phyloP scores from a whole-genome alignment of 2,888 invertebrate genomes.

The Scaptomyza flava region DNA sequence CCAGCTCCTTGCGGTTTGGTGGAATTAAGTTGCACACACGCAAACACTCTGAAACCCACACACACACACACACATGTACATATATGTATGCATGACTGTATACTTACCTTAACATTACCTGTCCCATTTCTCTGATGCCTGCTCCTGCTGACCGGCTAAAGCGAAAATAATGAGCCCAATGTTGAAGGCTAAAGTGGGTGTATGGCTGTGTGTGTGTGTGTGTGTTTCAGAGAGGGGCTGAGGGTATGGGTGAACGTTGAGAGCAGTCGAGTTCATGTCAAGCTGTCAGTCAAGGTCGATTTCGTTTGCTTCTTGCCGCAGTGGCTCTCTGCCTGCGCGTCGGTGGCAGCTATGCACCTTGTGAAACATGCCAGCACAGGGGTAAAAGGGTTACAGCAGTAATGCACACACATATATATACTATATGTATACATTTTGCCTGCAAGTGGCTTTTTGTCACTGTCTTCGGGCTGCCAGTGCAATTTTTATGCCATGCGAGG shows the following conservation, averaged over 20 bases:
- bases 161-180: constrained; percentile 75
- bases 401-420: constrained; percentile 18
- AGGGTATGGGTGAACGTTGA: constrained; percentile 36
- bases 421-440: constrained; percentile 28
- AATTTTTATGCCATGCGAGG: constrained; percentile 61
- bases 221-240: constrained; percentile 1
- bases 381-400: constrained; percentile 25
- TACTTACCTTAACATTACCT: constrained; percentile 34
- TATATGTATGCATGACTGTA: constrained; percentile 1
- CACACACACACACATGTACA: not conserved
- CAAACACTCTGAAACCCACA: constrained; percentile 22
- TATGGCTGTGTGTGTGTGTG: not conserved
- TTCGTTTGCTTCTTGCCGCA: constrained; percentile 56
- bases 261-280: constrained; percentile 76
- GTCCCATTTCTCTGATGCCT: constrained; percentile 43
- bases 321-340: constrained; percentile 13
- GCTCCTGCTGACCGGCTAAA: constrained; percentile 65
- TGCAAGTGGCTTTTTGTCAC: constrained; percentile 76
- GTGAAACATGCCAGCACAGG: constrained; percentile 46
- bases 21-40: constrained; percentile 51
- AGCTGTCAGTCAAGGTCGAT: constrained; percentile 80
- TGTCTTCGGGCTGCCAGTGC: constrained; percentile 72
- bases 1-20: constrained; percentile 59
- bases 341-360: constrained; percentile 52
- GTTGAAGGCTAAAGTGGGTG: constrained; percentile 41